Evolutionary conservation across 2,888 invertebrate genomes (phyloP).

Genomic region (Dilophus febrilis): DNA sequence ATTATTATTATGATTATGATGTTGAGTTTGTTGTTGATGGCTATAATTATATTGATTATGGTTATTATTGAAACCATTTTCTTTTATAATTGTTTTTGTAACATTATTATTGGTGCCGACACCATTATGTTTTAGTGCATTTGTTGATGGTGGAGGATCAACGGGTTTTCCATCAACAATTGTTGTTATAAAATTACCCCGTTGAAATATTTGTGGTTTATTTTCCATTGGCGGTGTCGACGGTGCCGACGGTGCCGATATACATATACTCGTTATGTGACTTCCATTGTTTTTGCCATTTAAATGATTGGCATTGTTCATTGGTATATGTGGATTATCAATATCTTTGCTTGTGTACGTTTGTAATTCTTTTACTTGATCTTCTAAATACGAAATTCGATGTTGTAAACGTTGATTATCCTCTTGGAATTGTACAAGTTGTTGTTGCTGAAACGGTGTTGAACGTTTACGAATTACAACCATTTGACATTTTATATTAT

Average conservation of each 20-base stretch:
- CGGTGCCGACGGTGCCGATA: conserved; percentile 41
- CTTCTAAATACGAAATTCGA: conserved; percentile 76
- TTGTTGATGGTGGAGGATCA: conserved; percentile 8
- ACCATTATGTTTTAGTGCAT: background rate
- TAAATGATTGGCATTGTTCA: background rate
- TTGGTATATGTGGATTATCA: background rate
- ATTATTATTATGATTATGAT: conserved; percentile 15
- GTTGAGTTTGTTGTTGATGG: too few relatives aligned
- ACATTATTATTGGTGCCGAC: background rate
- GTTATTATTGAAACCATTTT: conserved; percentile 14
- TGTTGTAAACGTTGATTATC: conserved; percentile 75
- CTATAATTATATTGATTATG: conserved; percentile 5
- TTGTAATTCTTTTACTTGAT: conserved; percentile 55
- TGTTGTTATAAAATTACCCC: conserved; percentile 63
- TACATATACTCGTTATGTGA: conserved; percentile 55
- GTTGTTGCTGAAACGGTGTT: conserved; percentile 20
- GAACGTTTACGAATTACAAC: conserved; percentile 25
- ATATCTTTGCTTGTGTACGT: conserved; percentile 20
- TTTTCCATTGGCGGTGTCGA: conserved; percentile 29
- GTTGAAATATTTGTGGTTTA: conserved; percentile 52
- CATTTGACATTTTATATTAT: conserved; percentile 28
- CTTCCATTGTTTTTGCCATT: conserved; percentile 9
- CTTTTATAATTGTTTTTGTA: conserved; percentile 4
- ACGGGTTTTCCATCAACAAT: conserved; percentile 38
- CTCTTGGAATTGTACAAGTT: conserved; percentile 34